Percentiles rank a stretch among this genome's conserved stretches.
Evolutionary conservation across 1,140 invertebrate species (phyloP).

Genomic region (Halesus radiatus): DNA sequence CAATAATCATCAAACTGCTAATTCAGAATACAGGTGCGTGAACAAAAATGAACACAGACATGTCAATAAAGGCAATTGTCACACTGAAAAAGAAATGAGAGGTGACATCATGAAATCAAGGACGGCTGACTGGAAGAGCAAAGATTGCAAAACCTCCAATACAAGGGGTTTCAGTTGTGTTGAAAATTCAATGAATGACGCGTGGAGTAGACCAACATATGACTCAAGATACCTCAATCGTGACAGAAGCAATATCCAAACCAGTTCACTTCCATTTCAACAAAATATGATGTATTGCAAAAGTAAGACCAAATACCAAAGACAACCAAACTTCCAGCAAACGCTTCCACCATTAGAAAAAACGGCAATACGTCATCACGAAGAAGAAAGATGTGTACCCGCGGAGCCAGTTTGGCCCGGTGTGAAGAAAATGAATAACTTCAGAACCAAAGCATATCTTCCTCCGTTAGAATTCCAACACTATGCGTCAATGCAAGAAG

Average conservation of each 20-base stretch:
- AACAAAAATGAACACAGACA: background rate
- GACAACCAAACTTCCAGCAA: constrained; percentile 22
- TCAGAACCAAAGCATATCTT: constrained; percentile 44
- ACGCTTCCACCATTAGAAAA: constrained; percentile 39
- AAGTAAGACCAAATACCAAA: constrained; percentile 2
- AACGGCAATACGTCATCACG: background rate
- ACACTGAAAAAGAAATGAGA: background rate
- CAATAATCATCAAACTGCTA: constrained; percentile 9
- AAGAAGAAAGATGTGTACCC: constrained; percentile 7
- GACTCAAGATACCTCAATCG: constrained; percentile 4
- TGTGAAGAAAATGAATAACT: constrained; percentile 32
- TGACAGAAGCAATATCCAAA: background rate
- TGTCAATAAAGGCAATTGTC: background rate
- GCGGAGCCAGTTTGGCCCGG: constrained; percentile 19
- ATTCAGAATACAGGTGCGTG: background rate
- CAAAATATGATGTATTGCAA: background rate
- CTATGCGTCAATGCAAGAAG: constrained; percentile 4
- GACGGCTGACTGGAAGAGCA: constrained; percentile 4
- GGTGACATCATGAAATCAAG: background rate
- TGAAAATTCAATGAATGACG: background rate
- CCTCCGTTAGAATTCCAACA: constrained; percentile 49
- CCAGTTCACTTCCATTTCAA: background rate
- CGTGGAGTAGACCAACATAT: constrained; percentile 9
- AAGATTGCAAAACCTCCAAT: background rate
- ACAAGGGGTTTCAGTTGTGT: background rate